Evolutionary conservation across 2,888 invertebrate genomes (phyloP), one percentile per base, ranked within the genome.

Genomic region (Ochropacha duplaris): DNA sequence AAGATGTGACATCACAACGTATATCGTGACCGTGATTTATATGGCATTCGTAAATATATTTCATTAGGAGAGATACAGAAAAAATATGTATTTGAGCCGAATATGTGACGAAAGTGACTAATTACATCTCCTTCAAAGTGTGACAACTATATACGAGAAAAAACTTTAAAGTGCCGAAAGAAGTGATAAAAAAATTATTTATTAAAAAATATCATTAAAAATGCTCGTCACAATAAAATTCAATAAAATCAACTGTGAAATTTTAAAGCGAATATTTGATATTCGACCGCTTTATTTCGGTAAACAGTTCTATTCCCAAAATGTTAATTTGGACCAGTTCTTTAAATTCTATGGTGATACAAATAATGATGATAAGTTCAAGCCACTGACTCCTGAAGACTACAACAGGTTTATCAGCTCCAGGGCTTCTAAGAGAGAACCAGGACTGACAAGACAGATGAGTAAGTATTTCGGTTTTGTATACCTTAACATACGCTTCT

Each of bases 361-460:
- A 1, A 65, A 61, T 12, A 62, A 66, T 36, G 60, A 76, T 3
- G 72, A 77, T 4, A 75, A 74, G 24, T 84, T 82, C 57, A 77
- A 81, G 22, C 77, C 81, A 0, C 58, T 91, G 57, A 71, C 71
- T 8, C 87, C 79, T 4, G 65, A 76, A 1, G 92, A 92, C 49
- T 93, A 93, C 60, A 69, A 66, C 1, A 81, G 86, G 54, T 92
- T 88, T 57, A 73, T 92, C 4, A 92, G 89, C 57, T 65, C 75
- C 0, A 78, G 87, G 36, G 74, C 90, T 0, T 51, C 80, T 22
- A 79, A 77, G 54, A 78, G 92, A 26, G 86, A 91, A 50, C 88
- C 92, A 0, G 85, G 86, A 0, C 62, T 92, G 1, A 93, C 92
- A 0, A 86, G 93, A 31, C 83, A 82, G 39, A 83, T 92, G 28